Evolutionary conservation across 2,888 invertebrate genomes (phyloP).

Genomic region (Rotaria magnacalcarata): DNA sequence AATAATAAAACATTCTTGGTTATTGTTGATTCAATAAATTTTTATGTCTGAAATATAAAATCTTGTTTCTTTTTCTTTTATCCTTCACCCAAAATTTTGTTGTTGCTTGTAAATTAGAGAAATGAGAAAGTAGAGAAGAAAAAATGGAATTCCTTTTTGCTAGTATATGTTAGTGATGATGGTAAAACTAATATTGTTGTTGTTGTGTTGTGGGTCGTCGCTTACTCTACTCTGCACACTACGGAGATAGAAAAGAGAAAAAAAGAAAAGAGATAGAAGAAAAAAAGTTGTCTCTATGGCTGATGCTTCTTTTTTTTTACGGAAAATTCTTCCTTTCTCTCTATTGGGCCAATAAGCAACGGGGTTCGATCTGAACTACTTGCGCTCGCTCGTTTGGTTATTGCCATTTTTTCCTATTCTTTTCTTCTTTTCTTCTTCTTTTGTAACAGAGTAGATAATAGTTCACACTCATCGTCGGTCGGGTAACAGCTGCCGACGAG

Average conservation of each 20-base stretch:
- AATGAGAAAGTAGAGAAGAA: not conserved
- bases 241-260: not conserved
- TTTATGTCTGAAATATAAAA: not conserved
- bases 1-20: not conserved
- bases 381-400: not conserved
- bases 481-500: conserved; percentile 7
- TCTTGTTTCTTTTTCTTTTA: not conserved
- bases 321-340: conserved; percentile 17
- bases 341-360: conserved; percentile 9
- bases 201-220: not conserved
- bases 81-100: not conserved
- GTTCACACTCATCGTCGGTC: conserved; percentile 15
- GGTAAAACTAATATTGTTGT: conserved; percentile 23
- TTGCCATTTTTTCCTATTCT: conserved; percentile 10
- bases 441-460: conserved; percentile 4
- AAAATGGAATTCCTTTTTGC: not conserved
- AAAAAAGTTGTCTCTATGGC: not conserved
- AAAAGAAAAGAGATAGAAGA: conserved; percentile 1
- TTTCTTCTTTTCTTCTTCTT: not conserved
- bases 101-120: not conserved
- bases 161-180: not conserved
- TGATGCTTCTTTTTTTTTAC: not conserved
- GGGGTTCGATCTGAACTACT: not conserved
- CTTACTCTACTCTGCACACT: not conserved
- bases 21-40: not conserved